A percentile compares a stretch with the other conserved stretches of the same genome.
Evolutionary conservation across 2,797 vertebrate genomes (phyloP).

Genomic region (Gallirallus australis): DNA sequence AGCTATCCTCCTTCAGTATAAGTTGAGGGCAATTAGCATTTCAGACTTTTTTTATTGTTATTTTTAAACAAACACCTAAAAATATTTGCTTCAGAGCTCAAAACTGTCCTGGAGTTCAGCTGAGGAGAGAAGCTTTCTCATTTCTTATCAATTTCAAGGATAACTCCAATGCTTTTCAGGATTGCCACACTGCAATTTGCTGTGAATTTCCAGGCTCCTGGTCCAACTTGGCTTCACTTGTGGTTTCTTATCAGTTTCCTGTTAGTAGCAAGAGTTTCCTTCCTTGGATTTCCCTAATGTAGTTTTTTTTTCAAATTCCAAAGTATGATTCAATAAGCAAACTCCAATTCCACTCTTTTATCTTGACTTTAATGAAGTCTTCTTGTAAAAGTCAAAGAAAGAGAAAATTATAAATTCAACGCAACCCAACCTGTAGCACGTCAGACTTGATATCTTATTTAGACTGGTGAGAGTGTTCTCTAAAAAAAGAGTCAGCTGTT

Average conservation of each 20-base stretch:
- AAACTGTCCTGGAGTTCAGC: conserved; percentile 7
- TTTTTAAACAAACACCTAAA: neutral
- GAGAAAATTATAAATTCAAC: neutral
- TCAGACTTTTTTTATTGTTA: neutral
- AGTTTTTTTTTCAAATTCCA: neutral
- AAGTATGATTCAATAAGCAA: conserved; percentile 1
- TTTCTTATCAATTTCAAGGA: neutral
- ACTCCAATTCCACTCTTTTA: neutral
- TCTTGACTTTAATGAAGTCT: neutral
- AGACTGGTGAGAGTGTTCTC: neutral
- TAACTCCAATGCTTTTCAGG: conserved; percentile 38
- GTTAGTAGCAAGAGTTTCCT: conserved; percentile 47
- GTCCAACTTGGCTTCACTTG: conserved; percentile 27
- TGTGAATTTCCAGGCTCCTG: conserved; percentile 22
- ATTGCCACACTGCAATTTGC: conserved; percentile 16
- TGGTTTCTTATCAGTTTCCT: conserved; percentile 54
- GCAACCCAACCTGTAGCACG: neutral
- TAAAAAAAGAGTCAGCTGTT: neutral
- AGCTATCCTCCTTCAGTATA: neutral
- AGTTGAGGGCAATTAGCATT: neutral
- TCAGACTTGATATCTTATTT: neutral
- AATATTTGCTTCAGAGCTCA: neutral
- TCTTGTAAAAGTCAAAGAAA: neutral
- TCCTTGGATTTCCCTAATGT: conserved; percentile 18
- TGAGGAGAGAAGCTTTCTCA: conserved; percentile 8